Percentiles rank a stretch among this genome's conserved stretches.
These are phyloP conservation scores for Brachyistius frenatus DNA, from an alignment of 2,113 vertebrate species.

Conservation along the genomic window DNA sequence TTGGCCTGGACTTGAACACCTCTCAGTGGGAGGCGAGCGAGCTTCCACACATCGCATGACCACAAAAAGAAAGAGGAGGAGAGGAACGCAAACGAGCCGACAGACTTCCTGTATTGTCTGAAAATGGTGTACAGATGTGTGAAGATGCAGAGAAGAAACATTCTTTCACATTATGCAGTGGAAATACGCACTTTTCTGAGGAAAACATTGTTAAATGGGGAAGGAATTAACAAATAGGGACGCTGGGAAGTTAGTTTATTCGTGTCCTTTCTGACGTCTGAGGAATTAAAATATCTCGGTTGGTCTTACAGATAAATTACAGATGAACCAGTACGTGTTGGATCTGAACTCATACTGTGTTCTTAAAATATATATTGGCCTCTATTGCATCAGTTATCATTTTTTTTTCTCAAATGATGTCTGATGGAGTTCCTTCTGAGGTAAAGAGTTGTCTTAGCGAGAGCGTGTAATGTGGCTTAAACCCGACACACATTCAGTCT, in stretches of 20 bases:
- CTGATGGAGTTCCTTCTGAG: neutral
- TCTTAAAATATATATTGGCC: neutral
- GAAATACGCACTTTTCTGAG: neutral
- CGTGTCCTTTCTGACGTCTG: neutral
- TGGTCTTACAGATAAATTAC: neutral
- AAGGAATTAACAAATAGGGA: neutral
- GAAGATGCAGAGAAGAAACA: neutral
- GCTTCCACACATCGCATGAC: constrained; percentile 62
- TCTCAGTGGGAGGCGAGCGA: constrained; percentile 58
- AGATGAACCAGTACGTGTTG: too few species aligned
- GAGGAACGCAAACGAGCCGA: constrained; percentile 40
- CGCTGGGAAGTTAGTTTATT: neutral
- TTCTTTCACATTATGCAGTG: neutral
- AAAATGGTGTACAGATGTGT: constrained; percentile 37
- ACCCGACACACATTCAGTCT: too few species aligned
- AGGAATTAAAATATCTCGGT: neutral
- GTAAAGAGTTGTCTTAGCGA: neutral
- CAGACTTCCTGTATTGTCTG: constrained; percentile 42
- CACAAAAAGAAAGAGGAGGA: constrained; percentile 27
- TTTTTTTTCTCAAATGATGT: neutral
- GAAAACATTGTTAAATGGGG: neutral
- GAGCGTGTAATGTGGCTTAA: too few species aligned
- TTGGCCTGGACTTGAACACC: constrained; percentile 71
- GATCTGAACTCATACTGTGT: too few species aligned
- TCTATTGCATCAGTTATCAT: neutral